Evolutionary conservation across 2,113 vertebrate species (phyloP).

Genomic region (Oreochromis spilurus): DNA sequence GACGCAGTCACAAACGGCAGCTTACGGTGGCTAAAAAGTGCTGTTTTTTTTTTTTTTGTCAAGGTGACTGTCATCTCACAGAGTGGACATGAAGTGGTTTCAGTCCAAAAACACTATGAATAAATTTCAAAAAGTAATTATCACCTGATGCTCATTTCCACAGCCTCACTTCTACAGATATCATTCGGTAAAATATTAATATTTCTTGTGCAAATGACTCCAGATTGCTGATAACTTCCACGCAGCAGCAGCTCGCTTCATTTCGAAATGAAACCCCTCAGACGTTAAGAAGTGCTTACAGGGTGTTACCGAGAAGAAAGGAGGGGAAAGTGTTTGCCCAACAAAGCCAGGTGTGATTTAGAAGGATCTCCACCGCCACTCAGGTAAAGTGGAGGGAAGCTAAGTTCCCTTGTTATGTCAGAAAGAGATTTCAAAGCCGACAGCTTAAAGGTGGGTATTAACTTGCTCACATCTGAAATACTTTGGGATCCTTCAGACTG

Average conservation of each 20-base stretch:
- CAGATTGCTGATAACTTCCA: neutral
- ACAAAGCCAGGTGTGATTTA: slow-evolving; percentile 71
- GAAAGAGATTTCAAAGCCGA: slow-evolving; percentile 54
- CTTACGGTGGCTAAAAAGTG: neutral
- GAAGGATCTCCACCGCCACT: slow-evolving; percentile 33
- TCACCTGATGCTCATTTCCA: slow-evolving; percentile 36
- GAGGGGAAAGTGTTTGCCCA: slow-evolving; percentile 44
- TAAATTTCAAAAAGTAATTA: slow-evolving; percentile 42
- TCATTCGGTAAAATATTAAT: slow-evolving; percentile 1
- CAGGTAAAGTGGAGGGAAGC: slow-evolving; percentile 61
- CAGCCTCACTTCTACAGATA: neutral
- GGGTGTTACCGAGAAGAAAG: neutral
- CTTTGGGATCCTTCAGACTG: slow-evolving; percentile 51
- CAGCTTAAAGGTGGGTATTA: slow-evolving; percentile 60
- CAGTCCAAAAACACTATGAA: slow-evolving; percentile 18
- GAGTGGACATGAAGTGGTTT: slow-evolving; percentile 6
- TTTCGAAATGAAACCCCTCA: neutral
- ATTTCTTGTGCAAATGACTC: slow-evolving; percentile 14
- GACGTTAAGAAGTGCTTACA: neutral
- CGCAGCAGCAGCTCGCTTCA: neutral
- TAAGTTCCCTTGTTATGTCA: slow-evolving; percentile 43
- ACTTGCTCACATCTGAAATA: slow-evolving; percentile 56
- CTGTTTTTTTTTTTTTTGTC: neutral
- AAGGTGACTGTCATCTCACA: slow-evolving; percentile 19
- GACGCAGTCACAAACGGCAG: neutral